Evolutionary conservation across 2,888 invertebrate species (phyloP).

Genomic region (Tipula lateralis): DNA sequence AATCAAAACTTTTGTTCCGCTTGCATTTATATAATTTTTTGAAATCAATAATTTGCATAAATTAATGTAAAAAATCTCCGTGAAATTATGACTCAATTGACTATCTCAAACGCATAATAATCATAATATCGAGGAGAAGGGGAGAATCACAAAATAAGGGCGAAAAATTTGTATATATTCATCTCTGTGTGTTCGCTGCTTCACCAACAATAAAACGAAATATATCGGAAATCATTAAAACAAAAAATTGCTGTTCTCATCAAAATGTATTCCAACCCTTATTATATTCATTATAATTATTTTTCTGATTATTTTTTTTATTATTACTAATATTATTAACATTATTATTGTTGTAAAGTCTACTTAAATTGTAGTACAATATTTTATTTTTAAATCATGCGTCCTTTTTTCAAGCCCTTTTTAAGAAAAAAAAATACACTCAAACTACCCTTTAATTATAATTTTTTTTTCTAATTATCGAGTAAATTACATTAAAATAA

Average conservation of each 20-base stretch:
- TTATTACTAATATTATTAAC: conserved; percentile 1
- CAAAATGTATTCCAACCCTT: conserved; percentile 11
- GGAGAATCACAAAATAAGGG: neutral
- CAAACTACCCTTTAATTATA: conserved; percentile 19
- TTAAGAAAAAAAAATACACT: neutral
- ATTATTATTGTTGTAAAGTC: neutral
- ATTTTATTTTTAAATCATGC: neutral
- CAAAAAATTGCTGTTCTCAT: conserved; percentile 24
- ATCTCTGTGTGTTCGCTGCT: neutral
- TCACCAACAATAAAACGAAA: neutral
- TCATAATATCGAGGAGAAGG: neutral
- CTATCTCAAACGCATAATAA: conserved; percentile 9
- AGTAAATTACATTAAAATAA: conserved; percentile 9
- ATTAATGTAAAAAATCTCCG: neutral
- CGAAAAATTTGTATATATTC: neutral
- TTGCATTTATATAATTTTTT: neutral
- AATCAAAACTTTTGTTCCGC: neutral
- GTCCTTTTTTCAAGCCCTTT: conserved; percentile 7
- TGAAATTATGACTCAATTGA: conserved; percentile 11
- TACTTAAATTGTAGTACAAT: neutral
- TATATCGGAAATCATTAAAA: conserved; percentile 24
- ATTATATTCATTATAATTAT: conserved; percentile 2
- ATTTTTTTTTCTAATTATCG: conserved; percentile 21
- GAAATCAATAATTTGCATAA: conserved; percentile 4
- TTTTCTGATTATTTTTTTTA: neutral